A percentile compares a stretch with the other conserved stretches of the same genome.
phyloP scores from a whole-genome alignment of 2,113 vertebrate genomes.

The Alouatta palliata region DNA sequence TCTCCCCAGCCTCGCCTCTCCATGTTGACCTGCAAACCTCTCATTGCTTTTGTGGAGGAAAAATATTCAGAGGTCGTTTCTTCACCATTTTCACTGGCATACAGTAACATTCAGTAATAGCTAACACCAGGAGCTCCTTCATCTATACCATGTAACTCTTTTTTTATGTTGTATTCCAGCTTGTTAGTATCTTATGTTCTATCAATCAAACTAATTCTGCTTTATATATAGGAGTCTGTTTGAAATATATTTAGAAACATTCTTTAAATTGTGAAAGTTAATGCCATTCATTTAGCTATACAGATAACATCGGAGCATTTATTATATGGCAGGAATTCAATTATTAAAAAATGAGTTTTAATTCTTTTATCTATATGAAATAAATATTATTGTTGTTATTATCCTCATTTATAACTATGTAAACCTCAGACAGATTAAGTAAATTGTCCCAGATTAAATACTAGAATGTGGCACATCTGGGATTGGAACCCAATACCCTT shows the following conservation, averaged over 20 bases:
- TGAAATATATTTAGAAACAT: not conserved
- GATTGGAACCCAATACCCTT: not conserved
- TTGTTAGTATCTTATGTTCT: not conserved
- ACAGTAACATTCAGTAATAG: not conserved
- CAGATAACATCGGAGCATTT: not conserved
- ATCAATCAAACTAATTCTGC: not conserved
- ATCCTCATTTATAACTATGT: not conserved
- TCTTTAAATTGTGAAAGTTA: not conserved
- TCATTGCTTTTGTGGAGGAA: not conserved
- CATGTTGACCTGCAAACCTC: fast-evolving
- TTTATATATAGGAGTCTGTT: not conserved
- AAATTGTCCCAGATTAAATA: not conserved
- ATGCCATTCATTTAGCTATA: not conserved
- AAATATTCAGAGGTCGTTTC: not conserved
- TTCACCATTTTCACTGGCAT: not conserved
- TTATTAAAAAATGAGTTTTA: not conserved
- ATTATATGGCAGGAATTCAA: not conserved
- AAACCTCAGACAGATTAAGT: not conserved
- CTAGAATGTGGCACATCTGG: not conserved
- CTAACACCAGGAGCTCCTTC: not conserved
- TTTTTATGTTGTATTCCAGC: not conserved
- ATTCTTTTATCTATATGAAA: not conserved
- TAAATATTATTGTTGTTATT: not conserved
- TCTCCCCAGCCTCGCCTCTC: not conserved
- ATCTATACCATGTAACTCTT: not conserved